Conservation (phyloP, 1,140 invertebrate species). For the Hyphantria cunea region DNA sequence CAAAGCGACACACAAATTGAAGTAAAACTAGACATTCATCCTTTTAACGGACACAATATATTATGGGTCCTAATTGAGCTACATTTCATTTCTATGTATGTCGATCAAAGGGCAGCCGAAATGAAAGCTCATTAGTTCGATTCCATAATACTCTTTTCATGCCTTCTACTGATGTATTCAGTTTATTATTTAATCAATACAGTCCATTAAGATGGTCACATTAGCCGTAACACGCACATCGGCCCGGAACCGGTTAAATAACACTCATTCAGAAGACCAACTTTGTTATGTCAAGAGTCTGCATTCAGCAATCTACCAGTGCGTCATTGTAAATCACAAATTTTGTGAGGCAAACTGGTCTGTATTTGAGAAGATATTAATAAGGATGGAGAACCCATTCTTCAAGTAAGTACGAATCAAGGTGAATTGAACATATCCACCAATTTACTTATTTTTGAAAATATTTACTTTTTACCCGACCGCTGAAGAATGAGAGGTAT, state of each 20-base stretch:
- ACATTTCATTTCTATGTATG: too few relatives aligned
- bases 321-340: conserved; percentile 18
- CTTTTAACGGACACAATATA: too few relatives aligned
- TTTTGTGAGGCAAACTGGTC: conserved; percentile 13
- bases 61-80: too few relatives aligned
- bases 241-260: background rate
- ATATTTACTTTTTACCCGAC: too few relatives aligned
- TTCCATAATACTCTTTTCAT: background rate
- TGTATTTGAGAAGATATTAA: background rate
- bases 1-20: too few relatives aligned
- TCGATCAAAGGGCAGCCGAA: too few relatives aligned
- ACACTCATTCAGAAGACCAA: conserved; percentile 18
- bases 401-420: too few relatives aligned
- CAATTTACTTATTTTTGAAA: background rate
- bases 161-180: too few relatives aligned
- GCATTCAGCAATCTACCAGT: conserved; percentile 8
- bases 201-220: background rate
- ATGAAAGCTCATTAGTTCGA: background rate
- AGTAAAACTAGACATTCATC: too few relatives aligned
- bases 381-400: background rate
- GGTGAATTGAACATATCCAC: too few relatives aligned
- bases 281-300: conserved; percentile 7
- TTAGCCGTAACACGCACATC: background rate
- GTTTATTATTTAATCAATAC: background rate
- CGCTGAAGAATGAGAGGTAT: too few relatives aligned